phyloP scores from a whole-genome alignment of 2,888 invertebrate genomes.

The Timandra comae region DNA sequence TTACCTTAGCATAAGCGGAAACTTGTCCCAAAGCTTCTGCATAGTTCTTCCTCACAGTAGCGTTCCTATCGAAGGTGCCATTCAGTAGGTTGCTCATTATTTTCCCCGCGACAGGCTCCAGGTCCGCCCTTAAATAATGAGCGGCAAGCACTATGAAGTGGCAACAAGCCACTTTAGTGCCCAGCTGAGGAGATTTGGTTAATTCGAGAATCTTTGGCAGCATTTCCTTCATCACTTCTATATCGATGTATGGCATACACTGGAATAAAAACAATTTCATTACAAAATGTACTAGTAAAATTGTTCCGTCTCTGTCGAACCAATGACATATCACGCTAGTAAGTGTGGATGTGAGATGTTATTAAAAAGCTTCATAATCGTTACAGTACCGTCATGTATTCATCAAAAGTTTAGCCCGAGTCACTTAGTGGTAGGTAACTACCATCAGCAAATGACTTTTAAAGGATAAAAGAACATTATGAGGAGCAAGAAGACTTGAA shows the following conservation, averaged over 20 bases:
- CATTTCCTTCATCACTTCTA: constrained; percentile 84
- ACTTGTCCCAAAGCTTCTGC: constrained; percentile 91
- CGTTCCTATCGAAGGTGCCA: constrained; percentile 89
- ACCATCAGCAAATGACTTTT: no score
- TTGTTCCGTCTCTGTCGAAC: no score
- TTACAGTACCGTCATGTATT: no score
- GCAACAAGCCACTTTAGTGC: constrained; percentile 88
- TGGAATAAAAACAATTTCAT: constrained; percentile 36
- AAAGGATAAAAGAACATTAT: no score
- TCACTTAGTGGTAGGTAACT: no score
- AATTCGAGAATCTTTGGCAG: constrained; percentile 89
- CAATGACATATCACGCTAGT: no score
- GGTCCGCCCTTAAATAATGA: constrained; percentile 69
- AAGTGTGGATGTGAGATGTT: no score
- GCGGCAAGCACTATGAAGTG: constrained; percentile 85
- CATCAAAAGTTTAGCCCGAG: no score
- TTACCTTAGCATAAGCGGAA: constrained; percentile 86
- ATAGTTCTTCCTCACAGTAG: constrained; percentile 88
- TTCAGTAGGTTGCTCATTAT: constrained; percentile 79
- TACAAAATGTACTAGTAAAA: no score
- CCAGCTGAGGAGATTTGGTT: constrained; percentile 88
- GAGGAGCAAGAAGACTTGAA: no score
- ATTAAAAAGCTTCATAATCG: no score
- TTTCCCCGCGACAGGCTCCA: constrained; percentile 77
- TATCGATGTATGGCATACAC: constrained; percentile 85